A percentile compares a stretch with the other conserved stretches of the same genome.
Evolutionary conservation across 2,113 vertebrate species (phyloP).

Genomic region (Ciconia boyciana): DNA sequence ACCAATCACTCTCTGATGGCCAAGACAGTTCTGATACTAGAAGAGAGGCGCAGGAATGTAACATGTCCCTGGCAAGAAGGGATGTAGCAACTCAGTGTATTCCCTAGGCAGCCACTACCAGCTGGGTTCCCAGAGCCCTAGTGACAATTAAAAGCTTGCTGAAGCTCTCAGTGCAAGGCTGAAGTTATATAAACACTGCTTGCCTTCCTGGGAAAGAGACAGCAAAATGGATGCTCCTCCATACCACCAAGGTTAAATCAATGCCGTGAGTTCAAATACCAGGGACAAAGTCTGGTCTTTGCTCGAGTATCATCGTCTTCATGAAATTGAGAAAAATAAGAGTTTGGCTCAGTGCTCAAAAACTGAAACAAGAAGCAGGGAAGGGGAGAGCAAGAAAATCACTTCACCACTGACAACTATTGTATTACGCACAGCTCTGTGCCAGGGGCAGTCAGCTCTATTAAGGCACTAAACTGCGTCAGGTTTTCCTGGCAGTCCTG

Average conservation of each 20-base stretch:
- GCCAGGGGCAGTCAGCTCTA: neutral
- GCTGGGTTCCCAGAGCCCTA: neutral
- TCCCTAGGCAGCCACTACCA: neutral
- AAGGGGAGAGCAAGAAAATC: neutral
- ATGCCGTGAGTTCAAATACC: neutral
- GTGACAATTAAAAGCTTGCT: neutral
- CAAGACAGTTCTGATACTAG: neutral
- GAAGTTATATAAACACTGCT: neutral
- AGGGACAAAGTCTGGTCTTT: neutral
- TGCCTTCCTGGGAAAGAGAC: neutral
- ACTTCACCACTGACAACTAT: neutral
- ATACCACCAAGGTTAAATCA: neutral
- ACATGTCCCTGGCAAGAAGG: neutral
- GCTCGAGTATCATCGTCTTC: neutral
- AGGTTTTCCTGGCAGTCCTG: neutral
- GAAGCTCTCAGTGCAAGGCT: neutral
- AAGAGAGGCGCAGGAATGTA: neutral
- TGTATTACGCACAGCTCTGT: neutral
- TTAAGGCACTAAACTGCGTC: accelerated
- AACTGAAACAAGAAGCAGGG: neutral
- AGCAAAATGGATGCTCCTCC: neutral
- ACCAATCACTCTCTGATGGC: neutral
- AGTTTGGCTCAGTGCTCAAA: neutral
- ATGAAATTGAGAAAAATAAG: neutral
- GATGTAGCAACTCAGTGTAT: neutral